phyloP scores from a whole-genome alignment of 2,113 vertebrate species.

The Rhodinocichla rosea region DNA sequence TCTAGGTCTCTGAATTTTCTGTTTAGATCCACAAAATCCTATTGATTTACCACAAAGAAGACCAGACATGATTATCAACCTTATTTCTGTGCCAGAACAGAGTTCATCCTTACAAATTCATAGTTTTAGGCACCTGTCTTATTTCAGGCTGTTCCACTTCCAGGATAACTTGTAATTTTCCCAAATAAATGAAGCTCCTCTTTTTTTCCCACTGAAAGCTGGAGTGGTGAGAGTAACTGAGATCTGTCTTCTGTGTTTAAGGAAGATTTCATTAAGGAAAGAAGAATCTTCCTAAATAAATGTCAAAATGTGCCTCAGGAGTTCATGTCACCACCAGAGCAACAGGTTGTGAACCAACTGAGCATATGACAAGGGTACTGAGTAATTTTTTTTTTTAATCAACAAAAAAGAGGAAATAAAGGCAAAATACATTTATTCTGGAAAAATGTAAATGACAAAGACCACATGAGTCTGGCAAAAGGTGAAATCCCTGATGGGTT shows the following conservation, averaged over 20 bases:
- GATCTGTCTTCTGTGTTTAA: not conserved
- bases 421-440: not conserved
- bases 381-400: not conserved
- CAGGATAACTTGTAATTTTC: not conserved
- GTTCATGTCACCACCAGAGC: not conserved
- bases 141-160: not conserved
- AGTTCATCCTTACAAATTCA: not conserved
- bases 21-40: not conserved
- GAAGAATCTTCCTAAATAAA: not conserved
- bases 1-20: not conserved
- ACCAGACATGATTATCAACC: not conserved
- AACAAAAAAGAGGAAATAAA: not conserved
- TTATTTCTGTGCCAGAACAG: not conserved
- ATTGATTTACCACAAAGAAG: not conserved
- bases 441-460: not conserved
- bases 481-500: not conserved
- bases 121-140: not conserved
- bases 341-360: not conserved
- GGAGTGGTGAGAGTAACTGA: not conserved
- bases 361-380: not conserved
- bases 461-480: not conserved
- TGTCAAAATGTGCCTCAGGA: not conserved
- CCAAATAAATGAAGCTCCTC: not conserved
- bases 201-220: not conserved
- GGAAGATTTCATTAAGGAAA: not conserved